Evolutionary conservation across 2,113 vertebrate genomes (phyloP).

Genomic region (Pollachius pollachius): DNA sequence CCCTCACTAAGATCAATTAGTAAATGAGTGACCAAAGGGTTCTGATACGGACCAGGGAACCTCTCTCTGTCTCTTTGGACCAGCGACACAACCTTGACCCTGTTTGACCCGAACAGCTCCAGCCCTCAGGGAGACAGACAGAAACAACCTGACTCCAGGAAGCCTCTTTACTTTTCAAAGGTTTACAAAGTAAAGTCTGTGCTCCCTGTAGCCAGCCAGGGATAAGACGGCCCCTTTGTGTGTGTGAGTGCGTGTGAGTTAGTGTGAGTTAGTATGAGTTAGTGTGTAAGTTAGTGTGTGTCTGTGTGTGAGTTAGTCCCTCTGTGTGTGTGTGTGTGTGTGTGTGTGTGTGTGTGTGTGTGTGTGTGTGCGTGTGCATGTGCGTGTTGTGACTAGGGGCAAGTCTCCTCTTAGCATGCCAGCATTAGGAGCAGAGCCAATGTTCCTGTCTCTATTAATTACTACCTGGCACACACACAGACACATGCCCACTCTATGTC

Average conservation of each 20-base stretch:
- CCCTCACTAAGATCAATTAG: too few species aligned
- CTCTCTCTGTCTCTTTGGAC: too few species aligned
- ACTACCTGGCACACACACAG: constrained; percentile 42
- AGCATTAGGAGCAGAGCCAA: constrained; percentile 55
- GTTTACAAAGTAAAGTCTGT: too few species aligned
- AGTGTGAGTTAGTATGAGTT: constrained; percentile 24
- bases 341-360: constrained; percentile 13
- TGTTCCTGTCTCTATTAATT: constrained; percentile 75
- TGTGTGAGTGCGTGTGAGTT: constrained; percentile 21
- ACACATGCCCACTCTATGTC: background rate
- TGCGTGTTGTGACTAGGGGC: constrained; percentile 19
- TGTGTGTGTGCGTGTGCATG: constrained; percentile 9
- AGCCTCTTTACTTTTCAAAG: constrained; percentile 22
- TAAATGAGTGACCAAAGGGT: too few species aligned
- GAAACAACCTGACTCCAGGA: constrained; percentile 22
- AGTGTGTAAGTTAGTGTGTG: constrained; percentile 12
- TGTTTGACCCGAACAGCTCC: too few species aligned
- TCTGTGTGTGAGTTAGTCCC: constrained; percentile 6
- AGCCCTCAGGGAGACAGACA: constrained; percentile 4
- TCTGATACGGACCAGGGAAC: too few species aligned
- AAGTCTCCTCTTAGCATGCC: constrained; percentile 44
- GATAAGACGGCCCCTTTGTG: background rate
- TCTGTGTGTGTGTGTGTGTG: constrained; percentile 24
- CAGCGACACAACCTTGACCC: too few species aligned
- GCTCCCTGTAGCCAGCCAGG: too few species aligned